phyloP scores from a whole-genome alignment of 2,797 vertebrate species.

The Picus viridis region DNA sequence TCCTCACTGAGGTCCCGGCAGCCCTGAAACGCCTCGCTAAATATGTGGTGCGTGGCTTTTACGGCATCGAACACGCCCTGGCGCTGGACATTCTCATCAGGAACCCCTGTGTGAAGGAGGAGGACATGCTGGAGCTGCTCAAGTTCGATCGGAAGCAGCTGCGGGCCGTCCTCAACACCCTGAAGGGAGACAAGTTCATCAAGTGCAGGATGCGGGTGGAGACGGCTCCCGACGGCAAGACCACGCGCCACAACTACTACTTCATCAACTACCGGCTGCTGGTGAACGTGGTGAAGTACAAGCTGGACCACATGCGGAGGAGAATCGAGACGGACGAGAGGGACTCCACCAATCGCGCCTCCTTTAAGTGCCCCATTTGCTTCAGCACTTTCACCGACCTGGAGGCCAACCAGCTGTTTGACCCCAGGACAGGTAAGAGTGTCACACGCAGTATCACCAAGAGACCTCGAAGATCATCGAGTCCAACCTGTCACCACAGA shows the following conservation, averaged over 20 bases:
- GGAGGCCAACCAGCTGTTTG: slow-evolving; percentile 98
- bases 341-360: slow-evolving; percentile 97
- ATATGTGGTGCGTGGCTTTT: slow-evolving; percentile 96
- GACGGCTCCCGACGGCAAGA: slow-evolving; percentile 94
- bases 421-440: slow-evolving; percentile 90
- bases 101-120: slow-evolving; percentile 95
- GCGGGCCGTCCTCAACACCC: slow-evolving; percentile 93
- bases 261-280: slow-evolving; percentile 97
- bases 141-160: slow-evolving; percentile 98
- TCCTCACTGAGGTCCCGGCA: slow-evolving; percentile 93
- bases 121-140: slow-evolving; percentile 97
- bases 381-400: slow-evolving; percentile 95
- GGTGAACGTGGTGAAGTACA: slow-evolving; percentile 98
- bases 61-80: slow-evolving; percentile 93
- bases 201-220: slow-evolving; percentile 98
- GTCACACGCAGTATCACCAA: too few relatives aligned
- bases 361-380: slow-evolving; percentile 95
- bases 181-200: slow-evolving; percentile 97
- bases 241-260: slow-evolving; percentile 97
- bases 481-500: too few relatives aligned
- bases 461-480: too few relatives aligned
- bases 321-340: slow-evolving; percentile 97
- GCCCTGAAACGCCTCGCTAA: slow-evolving; percentile 96
- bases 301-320: slow-evolving; percentile 98
- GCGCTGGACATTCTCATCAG: slow-evolving; percentile 97